These are phyloP conservation scores for Corythornis vintsioides DNA, from an alignment of 2,113 vertebrate genomes.

Conservation along the genomic window DNA sequence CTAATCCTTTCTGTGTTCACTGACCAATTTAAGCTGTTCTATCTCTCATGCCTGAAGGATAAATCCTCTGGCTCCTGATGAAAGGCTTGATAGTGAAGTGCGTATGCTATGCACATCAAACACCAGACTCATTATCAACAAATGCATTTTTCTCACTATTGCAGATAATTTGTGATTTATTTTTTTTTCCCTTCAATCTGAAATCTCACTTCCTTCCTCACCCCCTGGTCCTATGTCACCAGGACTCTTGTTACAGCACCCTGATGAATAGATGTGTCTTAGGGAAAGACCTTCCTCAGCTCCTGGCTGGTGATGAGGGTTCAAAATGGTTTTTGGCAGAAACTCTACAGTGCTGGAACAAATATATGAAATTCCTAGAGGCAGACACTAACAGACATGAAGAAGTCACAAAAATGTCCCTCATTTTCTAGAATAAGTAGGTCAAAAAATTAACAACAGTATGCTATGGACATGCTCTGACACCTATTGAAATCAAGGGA, in stretches of 20 bases:
- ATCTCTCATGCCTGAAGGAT: constrained; percentile 38
- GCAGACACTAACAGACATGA: neutral
- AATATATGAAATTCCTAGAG: neutral
- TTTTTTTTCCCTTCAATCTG: neutral
- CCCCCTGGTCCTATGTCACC: neutral
- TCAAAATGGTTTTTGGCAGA: neutral
- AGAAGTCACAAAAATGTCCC: neutral
- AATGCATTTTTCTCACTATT: neutral
- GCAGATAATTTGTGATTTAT: neutral
- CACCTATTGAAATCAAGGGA: neutral
- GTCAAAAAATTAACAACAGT: neutral
- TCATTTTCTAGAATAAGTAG: neutral
- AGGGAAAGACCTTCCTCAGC: neutral
- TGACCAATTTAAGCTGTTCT: constrained; percentile 58
- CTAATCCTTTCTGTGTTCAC: constrained; percentile 60
- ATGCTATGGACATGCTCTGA: neutral
- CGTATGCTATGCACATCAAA: neutral
- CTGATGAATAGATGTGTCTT: neutral
- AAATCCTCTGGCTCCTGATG: constrained; percentile 48
- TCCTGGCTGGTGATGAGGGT: neutral
- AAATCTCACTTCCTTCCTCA: neutral
- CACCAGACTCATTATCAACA: neutral
- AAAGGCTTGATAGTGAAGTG: constrained; percentile 15
- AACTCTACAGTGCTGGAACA: neutral
- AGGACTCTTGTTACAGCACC: neutral